These are phyloP conservation scores for Mesorhabditis spiculigera DNA, from an alignment of 2,888 invertebrate species.

Conservation along the genomic window DNA sequence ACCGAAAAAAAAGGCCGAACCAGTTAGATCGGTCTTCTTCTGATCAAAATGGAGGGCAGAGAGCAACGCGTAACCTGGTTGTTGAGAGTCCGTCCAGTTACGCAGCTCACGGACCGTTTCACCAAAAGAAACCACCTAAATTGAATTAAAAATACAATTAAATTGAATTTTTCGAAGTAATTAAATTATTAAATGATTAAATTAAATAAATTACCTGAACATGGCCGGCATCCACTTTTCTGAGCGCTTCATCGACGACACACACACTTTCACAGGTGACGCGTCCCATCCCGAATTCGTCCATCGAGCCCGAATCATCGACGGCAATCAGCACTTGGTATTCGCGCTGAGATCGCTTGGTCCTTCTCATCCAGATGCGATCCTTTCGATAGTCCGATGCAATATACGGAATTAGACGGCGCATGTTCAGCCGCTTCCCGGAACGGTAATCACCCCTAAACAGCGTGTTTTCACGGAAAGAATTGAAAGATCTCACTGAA, in stretches of 20 bases:
- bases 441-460: conserved; percentile 85
- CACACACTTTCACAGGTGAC: conserved; percentile 91
- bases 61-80: neutral
- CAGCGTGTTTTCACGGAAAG: neutral
- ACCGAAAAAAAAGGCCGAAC: neutral
- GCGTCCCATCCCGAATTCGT: conserved; percentile 62
- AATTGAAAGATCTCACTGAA: conserved; percentile 64
- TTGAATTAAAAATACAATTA: conserved; percentile 15
- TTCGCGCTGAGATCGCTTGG: conserved; percentile 88
- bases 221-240: conserved; percentile 69
- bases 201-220: neutral
- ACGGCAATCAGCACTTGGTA: conserved; percentile 69
- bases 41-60: conserved; percentile 72
- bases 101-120: neutral
- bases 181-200: neutral
- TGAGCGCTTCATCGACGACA: conserved; percentile 80
- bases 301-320: conserved; percentile 74
- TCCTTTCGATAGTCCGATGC: conserved; percentile 98
- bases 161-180: conserved; percentile 6
- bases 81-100: neutral
- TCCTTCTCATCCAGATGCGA: conserved; percentile 94
- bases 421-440: conserved; percentile 94
- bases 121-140: conserved; percentile 2
- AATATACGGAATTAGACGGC: conserved; percentile 94
- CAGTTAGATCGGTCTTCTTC: conserved; percentile 76